A percentile compares a stretch with the other conserved stretches of the same genome.
Conservation (phyloP, 2,113 vertebrate species). For the Phalacrocorax carbo region DNA sequence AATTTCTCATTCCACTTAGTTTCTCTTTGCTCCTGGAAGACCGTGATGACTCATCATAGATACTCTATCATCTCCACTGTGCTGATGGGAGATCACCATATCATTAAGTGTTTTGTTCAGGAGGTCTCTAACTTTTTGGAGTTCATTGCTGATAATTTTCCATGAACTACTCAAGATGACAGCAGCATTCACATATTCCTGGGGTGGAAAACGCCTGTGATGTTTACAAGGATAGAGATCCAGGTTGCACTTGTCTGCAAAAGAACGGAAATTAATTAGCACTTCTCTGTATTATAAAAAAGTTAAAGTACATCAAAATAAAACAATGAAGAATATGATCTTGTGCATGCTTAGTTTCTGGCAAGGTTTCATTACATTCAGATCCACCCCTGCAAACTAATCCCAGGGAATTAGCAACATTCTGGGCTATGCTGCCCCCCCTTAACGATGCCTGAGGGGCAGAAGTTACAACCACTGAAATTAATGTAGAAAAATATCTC, state of each 20-base stretch:
- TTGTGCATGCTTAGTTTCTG: not conserved
- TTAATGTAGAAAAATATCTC: not conserved
- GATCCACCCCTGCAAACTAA: not conserved
- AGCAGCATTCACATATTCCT: not conserved
- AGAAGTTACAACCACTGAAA: not conserved
- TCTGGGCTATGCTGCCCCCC: not conserved
- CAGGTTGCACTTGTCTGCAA: not conserved
- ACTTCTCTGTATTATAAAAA: not conserved
- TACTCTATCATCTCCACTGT: not conserved
- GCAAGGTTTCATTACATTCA: not conserved
- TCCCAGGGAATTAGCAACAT: not conserved
- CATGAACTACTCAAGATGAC: not conserved
- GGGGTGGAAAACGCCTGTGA: not conserved
- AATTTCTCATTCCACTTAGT: not conserved
- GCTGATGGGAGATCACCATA: not conserved
- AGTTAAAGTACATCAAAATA: not conserved
- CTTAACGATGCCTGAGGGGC: not conserved
- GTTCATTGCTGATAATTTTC: not conserved
- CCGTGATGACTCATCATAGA: not conserved
- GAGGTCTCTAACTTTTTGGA: not conserved
- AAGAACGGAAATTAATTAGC: not conserved
- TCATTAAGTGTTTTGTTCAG: not conserved
- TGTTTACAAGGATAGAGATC: not conserved
- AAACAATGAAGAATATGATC: not conserved
- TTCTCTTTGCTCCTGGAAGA: not conserved